Evolutionary conservation across 2,113 vertebrate species (phyloP).

Genomic region (Elaphurus davidianus): DNA sequence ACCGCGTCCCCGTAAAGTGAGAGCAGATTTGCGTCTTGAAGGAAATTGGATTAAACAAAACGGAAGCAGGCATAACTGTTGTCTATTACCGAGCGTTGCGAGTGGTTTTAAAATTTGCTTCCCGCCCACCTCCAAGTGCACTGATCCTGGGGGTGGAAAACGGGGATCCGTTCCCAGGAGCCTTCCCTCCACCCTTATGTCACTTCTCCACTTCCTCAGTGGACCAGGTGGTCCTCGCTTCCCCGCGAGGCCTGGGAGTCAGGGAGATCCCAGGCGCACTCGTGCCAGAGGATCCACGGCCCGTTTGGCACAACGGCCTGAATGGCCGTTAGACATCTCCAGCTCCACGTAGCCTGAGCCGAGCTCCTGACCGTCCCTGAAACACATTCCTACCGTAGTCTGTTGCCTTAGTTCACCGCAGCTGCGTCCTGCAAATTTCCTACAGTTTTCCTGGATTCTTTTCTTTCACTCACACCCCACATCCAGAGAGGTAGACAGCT

Average conservation of each 20-base stretch:
- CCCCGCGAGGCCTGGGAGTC: neutral
- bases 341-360: neutral
- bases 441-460: neutral
- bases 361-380: neutral
- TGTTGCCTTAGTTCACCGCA: neutral
- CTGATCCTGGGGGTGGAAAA: neutral
- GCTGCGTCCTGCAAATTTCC: neutral
- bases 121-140: too few species aligned
- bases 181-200: neutral
- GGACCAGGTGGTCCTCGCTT: neutral
- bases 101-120: neutral
- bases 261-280: neutral
- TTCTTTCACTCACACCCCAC: neutral
- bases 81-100: neutral
- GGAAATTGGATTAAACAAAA: neutral
- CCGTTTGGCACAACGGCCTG: neutral
- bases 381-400: neutral
- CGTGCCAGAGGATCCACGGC: neutral
- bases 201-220: neutral
- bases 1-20: neutral
- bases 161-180: neutral
- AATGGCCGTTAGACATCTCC: neutral
- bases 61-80: neutral
- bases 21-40: neutral
- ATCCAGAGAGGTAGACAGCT: neutral